A percentile compares a stretch with the other conserved stretches of the same genome.
Evolutionary conservation across 1,140 invertebrate genomes (phyloP).

Genomic region (Brachionus asplanchnoidis): DNA sequence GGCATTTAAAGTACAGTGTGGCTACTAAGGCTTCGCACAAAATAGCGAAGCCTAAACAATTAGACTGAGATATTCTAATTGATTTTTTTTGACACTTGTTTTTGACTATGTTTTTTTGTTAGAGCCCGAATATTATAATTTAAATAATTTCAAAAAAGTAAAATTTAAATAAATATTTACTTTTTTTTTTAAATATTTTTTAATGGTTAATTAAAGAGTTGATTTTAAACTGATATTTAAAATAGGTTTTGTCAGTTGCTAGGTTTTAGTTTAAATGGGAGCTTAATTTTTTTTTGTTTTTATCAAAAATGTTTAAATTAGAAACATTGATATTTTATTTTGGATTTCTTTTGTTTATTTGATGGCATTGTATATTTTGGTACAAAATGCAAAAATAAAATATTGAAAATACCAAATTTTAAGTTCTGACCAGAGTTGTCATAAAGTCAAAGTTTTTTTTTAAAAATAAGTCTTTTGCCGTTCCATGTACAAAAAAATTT

Average conservation of each 20-base stretch:
- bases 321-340: neutral
- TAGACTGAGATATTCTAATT: neutral
- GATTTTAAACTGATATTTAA: neutral
- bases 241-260: neutral
- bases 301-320: neutral
- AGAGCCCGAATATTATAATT: neutral
- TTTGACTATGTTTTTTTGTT: neutral
- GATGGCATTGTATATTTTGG: too few species aligned
- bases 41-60: neutral
- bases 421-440: too few species aligned
- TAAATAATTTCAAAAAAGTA: neutral
- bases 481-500: too few species aligned
- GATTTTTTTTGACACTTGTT: neutral
- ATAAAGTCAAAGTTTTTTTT: too few species aligned
- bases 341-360: neutral
- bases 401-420: too few species aligned
- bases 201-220: neutral
- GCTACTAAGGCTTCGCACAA: neutral
- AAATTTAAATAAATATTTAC: conserved; percentile 7
- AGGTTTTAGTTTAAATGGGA: neutral
- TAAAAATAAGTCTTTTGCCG: too few species aligned
- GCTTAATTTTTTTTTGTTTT: neutral
- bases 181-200: neutral
- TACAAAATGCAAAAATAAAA: too few species aligned
- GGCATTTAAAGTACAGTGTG: neutral